Percentiles rank a stretch among this genome's conserved stretches.
Evolutionary conservation across 2,888 invertebrate genomes (phyloP).

Genomic region (Synergus japonicus): DNA sequence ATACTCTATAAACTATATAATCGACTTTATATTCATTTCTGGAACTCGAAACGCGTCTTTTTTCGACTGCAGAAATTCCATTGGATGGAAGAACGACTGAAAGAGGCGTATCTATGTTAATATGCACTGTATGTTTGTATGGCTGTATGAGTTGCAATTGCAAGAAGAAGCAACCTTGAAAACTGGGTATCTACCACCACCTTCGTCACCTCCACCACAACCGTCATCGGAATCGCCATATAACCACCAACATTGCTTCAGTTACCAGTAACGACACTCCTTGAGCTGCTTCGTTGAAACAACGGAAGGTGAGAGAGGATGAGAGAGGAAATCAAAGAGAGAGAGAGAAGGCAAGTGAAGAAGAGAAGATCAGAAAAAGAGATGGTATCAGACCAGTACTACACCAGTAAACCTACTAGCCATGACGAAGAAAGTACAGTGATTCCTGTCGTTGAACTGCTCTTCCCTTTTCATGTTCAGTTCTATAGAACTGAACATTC

Average conservation of each 20-base stretch:
- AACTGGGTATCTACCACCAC: constrained; percentile 63
- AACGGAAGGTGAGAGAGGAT: not conserved
- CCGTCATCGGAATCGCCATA: constrained; percentile 36
- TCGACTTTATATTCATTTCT: too few relatives aligned
- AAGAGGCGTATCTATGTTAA: constrained; percentile 47
- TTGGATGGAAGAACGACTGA: too few relatives aligned
- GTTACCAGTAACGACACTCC: constrained; percentile 56
- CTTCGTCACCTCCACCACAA: constrained; percentile 62
- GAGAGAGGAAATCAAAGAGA: constrained; percentile 16
- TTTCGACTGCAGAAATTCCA: too few relatives aligned
- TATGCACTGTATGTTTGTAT: constrained; percentile 45
- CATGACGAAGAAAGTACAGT: constrained; percentile 36
- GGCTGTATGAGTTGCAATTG: constrained; percentile 60
- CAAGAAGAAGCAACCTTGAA: constrained; percentile 68
- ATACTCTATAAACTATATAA: too few relatives aligned
- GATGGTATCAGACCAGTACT: constrained; percentile 12
- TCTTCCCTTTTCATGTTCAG: too few relatives aligned
- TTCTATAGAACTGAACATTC: too few relatives aligned
- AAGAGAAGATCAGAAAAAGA: constrained; percentile 48
- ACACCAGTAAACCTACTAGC: constrained; percentile 43
- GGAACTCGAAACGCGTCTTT: too few relatives aligned
- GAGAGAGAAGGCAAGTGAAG: constrained; percentile 36
- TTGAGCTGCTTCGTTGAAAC: constrained; percentile 47
- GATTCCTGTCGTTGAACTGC: too few relatives aligned
- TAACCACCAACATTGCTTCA: constrained; percentile 49